Percentiles rank a stretch among this genome's conserved stretches.
Conservation (phyloP, 2,113 vertebrate species). For the Pachyramphus minor region DNA sequence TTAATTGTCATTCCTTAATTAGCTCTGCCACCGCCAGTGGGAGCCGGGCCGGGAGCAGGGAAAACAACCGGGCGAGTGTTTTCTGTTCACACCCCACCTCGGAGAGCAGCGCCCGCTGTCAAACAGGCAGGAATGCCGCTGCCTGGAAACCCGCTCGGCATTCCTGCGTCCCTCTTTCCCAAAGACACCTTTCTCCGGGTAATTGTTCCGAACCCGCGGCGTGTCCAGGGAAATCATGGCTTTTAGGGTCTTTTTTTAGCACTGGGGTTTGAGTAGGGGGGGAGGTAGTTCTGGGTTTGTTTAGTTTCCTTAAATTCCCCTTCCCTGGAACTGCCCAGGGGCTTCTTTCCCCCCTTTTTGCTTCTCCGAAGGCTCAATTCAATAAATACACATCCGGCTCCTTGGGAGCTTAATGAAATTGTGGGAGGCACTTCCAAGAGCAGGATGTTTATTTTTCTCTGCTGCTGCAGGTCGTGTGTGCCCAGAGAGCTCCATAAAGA, state of each 20-base stretch:
- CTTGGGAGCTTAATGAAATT: slow-evolving; percentile 13
- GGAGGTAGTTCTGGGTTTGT: not conserved
- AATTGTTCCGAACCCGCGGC: not conserved
- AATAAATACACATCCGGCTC: slow-evolving; percentile 28
- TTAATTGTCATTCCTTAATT: not conserved
- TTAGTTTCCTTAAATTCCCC: not conserved
- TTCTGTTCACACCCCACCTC: slow-evolving; percentile 40
- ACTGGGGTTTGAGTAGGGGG: not conserved
- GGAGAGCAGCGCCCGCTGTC: not conserved
- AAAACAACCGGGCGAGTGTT: not conserved
- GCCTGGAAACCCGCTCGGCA: not conserved
- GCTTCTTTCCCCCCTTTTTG: not conserved
- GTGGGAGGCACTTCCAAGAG: not conserved
- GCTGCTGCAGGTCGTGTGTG: not conserved
- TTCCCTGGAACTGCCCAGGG: not conserved
- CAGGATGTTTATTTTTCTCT: slow-evolving; percentile 56
- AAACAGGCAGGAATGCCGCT: not conserved
- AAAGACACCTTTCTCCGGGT: not conserved
- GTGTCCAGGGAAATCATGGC: fast-evolving
- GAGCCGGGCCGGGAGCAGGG: not conserved
- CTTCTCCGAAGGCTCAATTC: not conserved
- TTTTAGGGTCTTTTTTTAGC: not conserved
- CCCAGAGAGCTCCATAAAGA: not conserved
- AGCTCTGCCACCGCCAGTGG: not conserved
- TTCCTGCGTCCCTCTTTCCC: not conserved